A percentile compares a stretch with the other conserved stretches of the same genome.
phyloP scores from a whole-genome alignment of 2,113 vertebrate species.

The Cynoglossus semilaevis region DNA sequence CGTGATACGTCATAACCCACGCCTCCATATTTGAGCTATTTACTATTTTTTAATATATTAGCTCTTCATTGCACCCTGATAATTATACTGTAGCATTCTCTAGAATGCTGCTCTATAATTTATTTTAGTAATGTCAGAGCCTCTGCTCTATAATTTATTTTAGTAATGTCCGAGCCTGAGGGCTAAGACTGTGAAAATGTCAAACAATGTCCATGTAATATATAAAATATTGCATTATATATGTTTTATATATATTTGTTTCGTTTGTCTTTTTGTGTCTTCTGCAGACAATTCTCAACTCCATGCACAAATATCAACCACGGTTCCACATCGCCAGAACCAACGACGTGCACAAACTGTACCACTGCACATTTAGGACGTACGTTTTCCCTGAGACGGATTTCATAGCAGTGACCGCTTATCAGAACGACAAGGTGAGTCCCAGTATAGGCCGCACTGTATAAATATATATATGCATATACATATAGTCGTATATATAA shows the following conservation, averaged over 20 bases:
- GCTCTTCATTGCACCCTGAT: too few species aligned
- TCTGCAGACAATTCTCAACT: constrained; percentile 93
- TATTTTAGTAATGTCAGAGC: too few species aligned
- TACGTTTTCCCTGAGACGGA: constrained; percentile 98
- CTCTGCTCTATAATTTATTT: background rate
- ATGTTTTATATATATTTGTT: background rate
- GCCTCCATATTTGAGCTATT: too few species aligned
- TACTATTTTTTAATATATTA: background rate
- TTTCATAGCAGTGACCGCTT: constrained; percentile 98
- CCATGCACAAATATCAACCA: constrained; percentile 99
- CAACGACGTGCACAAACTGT: constrained; percentile 96
- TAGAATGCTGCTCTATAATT: background rate
- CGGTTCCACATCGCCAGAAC: constrained; percentile 97
- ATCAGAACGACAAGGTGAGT: constrained; percentile 99
- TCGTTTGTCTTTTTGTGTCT: constrained; percentile 30
- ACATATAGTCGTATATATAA: too few species aligned
- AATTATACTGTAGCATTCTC: too few species aligned
- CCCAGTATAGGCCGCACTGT: background rate
- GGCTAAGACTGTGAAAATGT: background rate
- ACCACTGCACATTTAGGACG: constrained; percentile 96
- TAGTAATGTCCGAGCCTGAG: too few species aligned
- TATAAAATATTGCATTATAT: constrained; percentile 1
- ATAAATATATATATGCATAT: too few species aligned
- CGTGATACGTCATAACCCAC: too few species aligned
- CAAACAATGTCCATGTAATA: background rate